A percentile compares a stretch with the other conserved stretches of the same genome.
Conservation (phyloP, 2,797 vertebrate species). For the Hapalemur alaotrensis region DNA sequence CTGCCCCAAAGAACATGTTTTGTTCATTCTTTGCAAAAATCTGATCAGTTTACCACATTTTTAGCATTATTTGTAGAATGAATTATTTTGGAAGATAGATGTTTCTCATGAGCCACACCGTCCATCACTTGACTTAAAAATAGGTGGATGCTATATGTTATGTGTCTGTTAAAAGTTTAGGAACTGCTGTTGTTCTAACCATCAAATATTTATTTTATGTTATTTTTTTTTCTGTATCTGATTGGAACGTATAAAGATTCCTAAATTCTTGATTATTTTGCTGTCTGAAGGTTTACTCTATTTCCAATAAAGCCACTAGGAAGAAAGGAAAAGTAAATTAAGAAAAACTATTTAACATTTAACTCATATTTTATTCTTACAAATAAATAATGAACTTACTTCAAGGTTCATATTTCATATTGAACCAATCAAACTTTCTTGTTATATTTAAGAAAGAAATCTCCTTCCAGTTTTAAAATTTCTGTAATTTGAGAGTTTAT, state of each 20-base stretch:
- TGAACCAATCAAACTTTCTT: not conserved
- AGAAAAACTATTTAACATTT: not conserved
- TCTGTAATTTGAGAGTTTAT: conserved; percentile 67
- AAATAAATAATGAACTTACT: not conserved
- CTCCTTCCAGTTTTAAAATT: conserved; percentile 57
- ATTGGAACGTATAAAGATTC: not conserved
- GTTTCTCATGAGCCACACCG: not conserved
- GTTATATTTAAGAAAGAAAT: conserved; percentile 32
- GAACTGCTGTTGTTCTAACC: not conserved
- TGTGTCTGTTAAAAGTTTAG: not conserved
- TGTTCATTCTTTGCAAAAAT: not conserved
- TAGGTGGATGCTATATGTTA: fast-evolving
- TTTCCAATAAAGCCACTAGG: not conserved
- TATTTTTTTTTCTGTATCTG: not conserved
- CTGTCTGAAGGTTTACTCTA: not conserved
- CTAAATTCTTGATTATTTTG: not conserved
- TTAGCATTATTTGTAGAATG: not conserved
- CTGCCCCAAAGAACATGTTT: not conserved
- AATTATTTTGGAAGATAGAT: not conserved
- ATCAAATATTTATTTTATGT: not conserved
- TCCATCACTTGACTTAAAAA: not conserved
- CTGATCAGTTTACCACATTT: not conserved
- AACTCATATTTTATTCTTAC: not conserved
- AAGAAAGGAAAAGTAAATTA: not conserved
- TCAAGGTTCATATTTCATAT: not conserved